Base-by-base conservation (phyloP, 2,888 invertebrate genomes). In the Pheosia gnoma region DNA sequence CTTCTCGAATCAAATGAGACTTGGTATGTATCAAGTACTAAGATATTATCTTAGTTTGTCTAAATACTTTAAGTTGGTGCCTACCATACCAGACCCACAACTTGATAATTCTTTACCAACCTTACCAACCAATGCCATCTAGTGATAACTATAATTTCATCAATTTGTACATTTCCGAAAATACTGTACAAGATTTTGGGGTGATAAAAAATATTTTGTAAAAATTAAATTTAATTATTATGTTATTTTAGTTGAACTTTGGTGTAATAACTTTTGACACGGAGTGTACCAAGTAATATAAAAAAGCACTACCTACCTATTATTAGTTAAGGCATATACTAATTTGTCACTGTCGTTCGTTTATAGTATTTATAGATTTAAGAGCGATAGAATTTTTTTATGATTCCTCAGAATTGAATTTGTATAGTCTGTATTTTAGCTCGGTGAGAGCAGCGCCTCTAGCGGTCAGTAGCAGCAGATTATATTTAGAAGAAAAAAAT, bases 271-370 rank as follows among this genome's bases (percentile, higher is more conserved):
- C 25, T 11, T 56, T 57, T 57, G 57, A 57, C 57, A 57, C 45
- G 57, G 36, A 57, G 41, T 56, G 56, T 56, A 56, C 25, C 54
- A 38, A 58, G 56, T 70, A 53, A 65, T 71, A 57, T 75, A 66
- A 60, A 70, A 69, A 69, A 53, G 71, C 76, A 74, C 74, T 62
- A 63, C 70, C 52, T 47, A 58, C 38, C 45, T 59, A 65, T 37
- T 59, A 55, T 63, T 65, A 59, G 25, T 56, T 63, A 64, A 45
- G 57, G 74, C 77, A 78, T 77, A 74, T 65, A 70, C 61, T 74
- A 71, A 70, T 71, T 64, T 66, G 55, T 65, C 58, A 70, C 53
- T 58, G 39, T 60, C 53, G 43, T 55, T 59, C 38, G 58, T 43
- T 59, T 66, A 60, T 61, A 11, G 45, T 63, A 60, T 63, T 60